Conservation (phyloP, 2,888 invertebrate genomes). For the Brachyptera risi region DNA sequence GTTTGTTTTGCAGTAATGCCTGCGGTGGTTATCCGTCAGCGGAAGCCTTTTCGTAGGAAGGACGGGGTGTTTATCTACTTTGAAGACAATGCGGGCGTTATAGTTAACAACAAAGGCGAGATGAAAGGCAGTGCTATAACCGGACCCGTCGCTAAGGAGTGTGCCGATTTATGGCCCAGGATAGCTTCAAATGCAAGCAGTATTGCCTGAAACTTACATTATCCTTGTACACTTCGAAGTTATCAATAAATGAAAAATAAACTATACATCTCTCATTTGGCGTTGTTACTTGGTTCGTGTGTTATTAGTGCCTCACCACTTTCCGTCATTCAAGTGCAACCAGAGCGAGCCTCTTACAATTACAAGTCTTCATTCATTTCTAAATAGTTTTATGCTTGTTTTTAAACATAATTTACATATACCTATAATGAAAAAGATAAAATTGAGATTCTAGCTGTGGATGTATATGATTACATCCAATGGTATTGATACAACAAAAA, state of each 20-base stretch:
- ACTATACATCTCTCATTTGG: no score
- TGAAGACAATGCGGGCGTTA: slow-evolving; percentile 99
- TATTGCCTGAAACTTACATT: slow-evolving; percentile 76
- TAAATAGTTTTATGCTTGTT: no score
- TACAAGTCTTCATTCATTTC: no score
- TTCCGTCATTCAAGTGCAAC: no score
- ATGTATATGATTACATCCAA: no score
- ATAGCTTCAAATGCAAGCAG: slow-evolving; percentile 99
- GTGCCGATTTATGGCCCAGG: slow-evolving; percentile 99
- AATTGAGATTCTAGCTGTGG: no score
- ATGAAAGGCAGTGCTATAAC: slow-evolving; percentile 99
- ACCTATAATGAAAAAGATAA: no score
- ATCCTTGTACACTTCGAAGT: background rate
- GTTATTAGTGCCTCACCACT: no score
- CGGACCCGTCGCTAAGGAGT: slow-evolving; percentile 99
- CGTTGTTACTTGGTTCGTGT: no score
- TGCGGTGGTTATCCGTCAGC: slow-evolving; percentile 96
- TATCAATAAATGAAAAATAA: slow-evolving; percentile 1
- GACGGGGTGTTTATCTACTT: slow-evolving; percentile 99
- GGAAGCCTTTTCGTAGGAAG: slow-evolving; percentile 98
- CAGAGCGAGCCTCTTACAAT: no score
- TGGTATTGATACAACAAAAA: no score
- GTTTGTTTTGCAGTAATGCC: slow-evolving; percentile 80
- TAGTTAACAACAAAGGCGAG: slow-evolving; percentile 99
- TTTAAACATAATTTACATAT: no score